A percentile compares a stretch with the other conserved stretches of the same genome.
Evolutionary conservation across 2,113 vertebrate species (phyloP).

Genomic region (Scomber scombrus): DNA sequence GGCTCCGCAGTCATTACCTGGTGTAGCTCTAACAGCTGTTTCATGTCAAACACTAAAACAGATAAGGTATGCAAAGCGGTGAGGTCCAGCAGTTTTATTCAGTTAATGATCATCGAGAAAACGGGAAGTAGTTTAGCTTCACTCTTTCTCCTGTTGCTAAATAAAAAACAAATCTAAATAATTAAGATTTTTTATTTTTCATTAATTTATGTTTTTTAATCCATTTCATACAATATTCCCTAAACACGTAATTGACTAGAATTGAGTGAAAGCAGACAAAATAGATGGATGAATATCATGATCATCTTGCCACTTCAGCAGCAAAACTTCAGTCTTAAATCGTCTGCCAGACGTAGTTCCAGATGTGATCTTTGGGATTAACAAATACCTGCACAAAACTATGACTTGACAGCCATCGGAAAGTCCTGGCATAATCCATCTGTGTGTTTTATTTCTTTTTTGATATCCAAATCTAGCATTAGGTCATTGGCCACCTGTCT

Average conservation of each 20-base stretch:
- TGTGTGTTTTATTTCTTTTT: constrained; percentile 9
- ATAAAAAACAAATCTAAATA: too few relatives aligned
- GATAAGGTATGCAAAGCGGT: constrained; percentile 66
- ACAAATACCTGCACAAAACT: too few relatives aligned
- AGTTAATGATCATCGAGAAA: not conserved
- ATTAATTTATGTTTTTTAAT: too few relatives aligned
- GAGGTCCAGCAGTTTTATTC: not conserved
- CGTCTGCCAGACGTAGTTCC: too few relatives aligned
- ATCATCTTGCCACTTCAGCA: not conserved
- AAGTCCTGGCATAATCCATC: too few relatives aligned
- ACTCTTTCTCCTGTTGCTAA: too few relatives aligned
- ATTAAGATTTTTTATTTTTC: too few relatives aligned
- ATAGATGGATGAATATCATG: not conserved
- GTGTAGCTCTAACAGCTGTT: constrained; percentile 41
- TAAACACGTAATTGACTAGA: not conserved
- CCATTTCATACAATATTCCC: not conserved
- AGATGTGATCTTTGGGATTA: not conserved
- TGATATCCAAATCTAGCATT: not conserved
- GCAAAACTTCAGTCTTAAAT: not conserved
- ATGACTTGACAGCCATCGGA: too few relatives aligned
- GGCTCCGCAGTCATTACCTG: not conserved
- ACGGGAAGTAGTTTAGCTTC: not conserved
- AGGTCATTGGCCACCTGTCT: constrained; percentile 16
- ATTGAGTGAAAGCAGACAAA: not conserved
- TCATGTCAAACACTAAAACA: constrained; percentile 9